Conservation (phyloP, 2,797 vertebrate genomes). For the Etheostoma nigrum region DNA sequence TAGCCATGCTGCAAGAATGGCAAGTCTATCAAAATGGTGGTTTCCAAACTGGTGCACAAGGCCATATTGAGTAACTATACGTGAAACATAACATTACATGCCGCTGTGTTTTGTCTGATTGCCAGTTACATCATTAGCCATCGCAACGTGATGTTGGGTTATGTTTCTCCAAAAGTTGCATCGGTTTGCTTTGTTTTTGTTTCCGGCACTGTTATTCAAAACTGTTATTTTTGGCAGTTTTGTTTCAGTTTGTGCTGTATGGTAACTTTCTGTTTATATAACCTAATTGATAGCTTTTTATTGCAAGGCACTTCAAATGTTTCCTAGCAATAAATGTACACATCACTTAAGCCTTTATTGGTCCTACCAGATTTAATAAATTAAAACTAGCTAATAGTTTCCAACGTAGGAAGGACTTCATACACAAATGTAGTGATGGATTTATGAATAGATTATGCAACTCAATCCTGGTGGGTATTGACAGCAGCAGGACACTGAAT, state of each 20-base stretch:
- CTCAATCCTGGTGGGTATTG: not conserved
- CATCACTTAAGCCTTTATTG: not conserved
- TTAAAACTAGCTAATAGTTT: not conserved
- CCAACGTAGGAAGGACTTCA: not conserved
- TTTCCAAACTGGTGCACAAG: too few relatives aligned
- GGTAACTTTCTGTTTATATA: not conserved
- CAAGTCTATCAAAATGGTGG: too few relatives aligned
- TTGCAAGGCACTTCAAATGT: not conserved
- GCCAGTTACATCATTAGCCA: too few relatives aligned
- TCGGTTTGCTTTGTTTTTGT: too few relatives aligned
- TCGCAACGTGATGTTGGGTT: too few relatives aligned
- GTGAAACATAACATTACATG: too few relatives aligned
- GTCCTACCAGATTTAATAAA: not conserved
- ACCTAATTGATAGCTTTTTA: not conserved
- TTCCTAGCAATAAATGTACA: not conserved
- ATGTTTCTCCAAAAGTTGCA: too few relatives aligned
- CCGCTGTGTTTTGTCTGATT: too few relatives aligned
- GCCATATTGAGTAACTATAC: too few relatives aligned
- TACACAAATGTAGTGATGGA: not conserved
- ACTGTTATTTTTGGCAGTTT: not conserved
- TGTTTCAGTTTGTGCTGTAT: not conserved
- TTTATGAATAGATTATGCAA: not conserved
- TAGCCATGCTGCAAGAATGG: too few relatives aligned
- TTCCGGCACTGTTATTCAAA: not conserved
- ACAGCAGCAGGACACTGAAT: not conserved